phyloP scores from a whole-genome alignment of 2,797 vertebrate genomes.

The Cryptoblepharus egeriae region DNA sequence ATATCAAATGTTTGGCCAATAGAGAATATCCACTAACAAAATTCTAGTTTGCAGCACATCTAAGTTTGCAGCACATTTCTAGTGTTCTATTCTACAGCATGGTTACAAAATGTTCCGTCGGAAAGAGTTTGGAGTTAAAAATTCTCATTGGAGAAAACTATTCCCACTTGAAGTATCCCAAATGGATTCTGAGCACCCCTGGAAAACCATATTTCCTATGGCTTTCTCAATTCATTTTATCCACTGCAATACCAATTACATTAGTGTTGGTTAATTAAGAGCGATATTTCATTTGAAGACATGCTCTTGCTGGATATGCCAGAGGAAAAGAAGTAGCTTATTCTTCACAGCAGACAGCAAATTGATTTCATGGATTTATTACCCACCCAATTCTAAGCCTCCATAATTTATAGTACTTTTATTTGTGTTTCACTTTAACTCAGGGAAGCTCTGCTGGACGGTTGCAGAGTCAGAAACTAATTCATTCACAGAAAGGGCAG shows the following conservation, averaged over 20 bases:
- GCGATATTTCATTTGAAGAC: constrained; percentile 15
- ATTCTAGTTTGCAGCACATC: too few relatives aligned
- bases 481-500: not conserved
- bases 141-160: not conserved
- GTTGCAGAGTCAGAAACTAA: not conserved
- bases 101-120: too few relatives aligned
- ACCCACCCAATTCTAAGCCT: not conserved
- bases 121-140: too few relatives aligned
- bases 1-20: not conserved
- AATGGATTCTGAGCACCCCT: not conserved
- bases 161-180: not conserved
- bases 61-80: too few relatives aligned
- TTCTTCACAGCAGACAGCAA: constrained; percentile 21
- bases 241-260: constrained; percentile 7
- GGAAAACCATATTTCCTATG: constrained; percentile 13
- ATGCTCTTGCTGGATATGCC: not conserved
- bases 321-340: constrained; percentile 3
- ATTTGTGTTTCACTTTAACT: constrained; percentile 11
- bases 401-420: not conserved
- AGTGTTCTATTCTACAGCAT: too few relatives aligned
- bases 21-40: too few relatives aligned
- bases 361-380: not conserved
- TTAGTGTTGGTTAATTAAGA: constrained; percentile 33
- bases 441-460: not conserved
- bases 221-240: constrained; percentile 9